Percentiles rank a stretch among this genome's conserved stretches.
phyloP scores from a whole-genome alignment of 2,113 vertebrate genomes.

The Vulpes lagopus region DNA sequence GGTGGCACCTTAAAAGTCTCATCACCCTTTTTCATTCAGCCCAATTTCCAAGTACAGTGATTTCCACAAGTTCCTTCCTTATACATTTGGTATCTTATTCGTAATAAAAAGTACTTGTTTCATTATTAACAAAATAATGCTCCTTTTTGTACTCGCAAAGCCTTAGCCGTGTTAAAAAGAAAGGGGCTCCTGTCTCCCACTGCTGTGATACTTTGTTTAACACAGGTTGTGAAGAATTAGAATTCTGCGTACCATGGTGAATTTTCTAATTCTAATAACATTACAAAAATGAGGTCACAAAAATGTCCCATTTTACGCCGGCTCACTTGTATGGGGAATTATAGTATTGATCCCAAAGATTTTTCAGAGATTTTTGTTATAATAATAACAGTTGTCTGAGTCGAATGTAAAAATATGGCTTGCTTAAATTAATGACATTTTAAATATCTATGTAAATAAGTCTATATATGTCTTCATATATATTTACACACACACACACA shows the following conservation, averaged over 20 bases:
- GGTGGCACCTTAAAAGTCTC: not conserved
- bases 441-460: not conserved
- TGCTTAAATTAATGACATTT: not conserved
- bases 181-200: not conserved
- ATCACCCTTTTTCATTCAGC: not conserved
- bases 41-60: not conserved
- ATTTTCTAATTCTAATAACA: conserved; percentile 30
- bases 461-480: not conserved
- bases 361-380: not conserved
- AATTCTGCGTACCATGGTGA: not conserved
- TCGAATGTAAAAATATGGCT: conserved; percentile 11
- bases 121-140: conserved; percentile 36
- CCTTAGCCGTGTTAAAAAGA: conserved; percentile 37
- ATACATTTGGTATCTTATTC: not conserved
- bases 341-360: not conserved
- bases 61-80: not conserved
- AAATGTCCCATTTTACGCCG: not conserved
- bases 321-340: not conserved
- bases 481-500: not conserved
- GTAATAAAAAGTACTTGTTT: conserved; percentile 31
- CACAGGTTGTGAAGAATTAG: not conserved
- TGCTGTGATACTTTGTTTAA: not conserved
- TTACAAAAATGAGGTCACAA: not conserved
- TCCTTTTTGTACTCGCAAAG: not conserved
- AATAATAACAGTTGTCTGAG: not conserved